Base-by-base conservation (phyloP, 2,113 vertebrate species). In the Calypte anna region DNA sequence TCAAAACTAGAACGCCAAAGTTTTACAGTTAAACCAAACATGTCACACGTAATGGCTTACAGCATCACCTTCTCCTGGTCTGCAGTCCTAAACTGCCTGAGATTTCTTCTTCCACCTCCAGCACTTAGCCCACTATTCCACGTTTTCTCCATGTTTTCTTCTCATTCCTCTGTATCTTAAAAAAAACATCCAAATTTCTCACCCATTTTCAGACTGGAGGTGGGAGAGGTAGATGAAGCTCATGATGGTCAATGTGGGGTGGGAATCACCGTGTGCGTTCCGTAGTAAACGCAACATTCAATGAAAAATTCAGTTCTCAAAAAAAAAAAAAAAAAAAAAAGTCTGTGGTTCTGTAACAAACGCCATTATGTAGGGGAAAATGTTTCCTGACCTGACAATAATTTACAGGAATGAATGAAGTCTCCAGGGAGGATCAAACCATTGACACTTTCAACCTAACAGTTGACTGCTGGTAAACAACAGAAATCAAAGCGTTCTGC, bases 391-490 rank as follows among this genome's bases (percentile, higher is more conserved):
- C 44, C 50, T 13, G 15, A 18, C 36, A 30, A 4, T 36, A 21
- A 12, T 30, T 50, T 8, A 63, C 12, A 7, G 53, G 5, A 23
- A 13, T 0, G 18, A 9, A 3, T 1, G 10, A 51, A 7, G n/a
- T 36, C 24, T 54, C 59, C 59, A 21, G 21, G 3, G 25, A 44
- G 10, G 15, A 55, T 10, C 30, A 17, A 33, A 19, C 12, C 15
- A 16, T 22, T 18, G 33, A 0, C 4, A 24, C 51, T 67, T 21
- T 4, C 40, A 68, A 68, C 2, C 5, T 7, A 5, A 36, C 30
- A 18, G 21, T 1, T 22, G 30, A 6, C 18, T 1, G 53, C 27
- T 0, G 10, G 14, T 64, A 10, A 7, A 14, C 0, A 2, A 8
- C 18, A 53, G 14, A 14, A 28, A 14, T 1, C 22, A 7, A 9